Base-by-base conservation (phyloP, 2,888 invertebrate species). In the Cantharis rustica region DNA sequence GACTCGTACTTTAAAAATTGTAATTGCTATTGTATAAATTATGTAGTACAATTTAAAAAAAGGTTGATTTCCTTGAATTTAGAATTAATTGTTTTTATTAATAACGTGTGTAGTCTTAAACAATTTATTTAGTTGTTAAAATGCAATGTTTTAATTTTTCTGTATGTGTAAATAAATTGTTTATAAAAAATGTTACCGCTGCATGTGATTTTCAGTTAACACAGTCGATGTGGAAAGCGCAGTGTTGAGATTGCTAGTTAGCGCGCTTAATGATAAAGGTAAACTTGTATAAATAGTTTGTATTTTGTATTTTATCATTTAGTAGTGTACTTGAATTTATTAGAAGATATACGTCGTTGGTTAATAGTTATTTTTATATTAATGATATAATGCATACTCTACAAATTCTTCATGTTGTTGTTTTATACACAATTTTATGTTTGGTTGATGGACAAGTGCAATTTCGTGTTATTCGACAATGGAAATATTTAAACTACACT, bases 381-480 rank as follows among this genome's bases (percentile, higher is more conserved):
- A 47, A n/a, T 47, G 47, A 47, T 47, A n/a, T 7, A 47, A 66
- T 66, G 64, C 23, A 23, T 13, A 66, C 13, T 66, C 17, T 20
- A 3, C 64, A 16, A 20, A 23, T 66, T 66, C 17, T 66, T 66
- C 23, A 9, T 2, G 10, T 66, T 5, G 1, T 47, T 13, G 13
- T 5, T 47, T n/a, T 47, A 47, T 47, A n/a, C n/a, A 47, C 47
- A 63, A n/a, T 20, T 66, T 66, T 17, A 13, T 17, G 20, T 17
- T 16, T 23, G n/a, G 61, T 71, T 61, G 31, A 15, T 66, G 62
- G 70, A 10, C 62, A 76, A 75, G 86, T 82, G 84, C 91, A 92
- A 84, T 94, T 94, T 86, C 90, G 91, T 76, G 94, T 93, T 31
- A 90, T 93, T 76, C 93, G 93, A 87, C 93, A 94, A 88, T 95